phyloP scores from a whole-genome alignment of 53 echinoderm and acorn worm species.

The Holothuria leucospilota region DNA sequence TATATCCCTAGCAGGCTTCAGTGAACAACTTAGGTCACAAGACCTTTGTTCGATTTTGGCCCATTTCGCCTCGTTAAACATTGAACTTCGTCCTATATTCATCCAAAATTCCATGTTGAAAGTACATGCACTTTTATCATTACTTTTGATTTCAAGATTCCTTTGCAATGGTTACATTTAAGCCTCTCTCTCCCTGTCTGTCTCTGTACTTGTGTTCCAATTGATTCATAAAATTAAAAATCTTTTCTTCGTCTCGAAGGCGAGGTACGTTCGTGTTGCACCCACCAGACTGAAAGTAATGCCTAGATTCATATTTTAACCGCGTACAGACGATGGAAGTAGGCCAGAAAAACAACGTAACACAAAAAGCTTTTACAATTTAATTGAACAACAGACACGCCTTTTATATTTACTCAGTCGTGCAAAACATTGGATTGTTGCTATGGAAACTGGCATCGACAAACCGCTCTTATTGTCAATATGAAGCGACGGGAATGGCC shows the following conservation, averaged over 20 bases:
- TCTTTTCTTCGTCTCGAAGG: constrained; percentile 12
- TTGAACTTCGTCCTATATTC: no score
- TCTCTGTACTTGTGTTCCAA: background rate
- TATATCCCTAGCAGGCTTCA: no score
- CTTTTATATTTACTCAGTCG: constrained; percentile 39
- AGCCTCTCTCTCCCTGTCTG: no score
- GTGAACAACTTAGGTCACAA: no score
- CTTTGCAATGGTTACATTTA: no score
- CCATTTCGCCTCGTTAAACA: no score
- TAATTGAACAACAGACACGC: constrained; percentile 40
- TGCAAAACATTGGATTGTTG: constrained; percentile 38
- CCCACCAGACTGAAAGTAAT: constrained; percentile 37
- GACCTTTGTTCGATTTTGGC: no score
- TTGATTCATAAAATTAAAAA: background rate
- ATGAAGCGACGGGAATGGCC: constrained; percentile 29
- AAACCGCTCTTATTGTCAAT: constrained; percentile 22
- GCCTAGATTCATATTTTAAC: constrained; percentile 34
- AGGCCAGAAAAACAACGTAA: constrained; percentile 44
- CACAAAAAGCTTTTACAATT: constrained; percentile 38
- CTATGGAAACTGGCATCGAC: constrained; percentile 27
- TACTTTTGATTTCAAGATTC: no score
- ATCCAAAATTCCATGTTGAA: no score
- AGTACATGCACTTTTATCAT: no score
- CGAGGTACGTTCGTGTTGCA: constrained; percentile 22
- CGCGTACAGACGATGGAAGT: constrained; percentile 32